phyloP scores from a whole-genome alignment of 64 coral and sea anemone genomes.

The Pocillopora verrucosa region DNA sequence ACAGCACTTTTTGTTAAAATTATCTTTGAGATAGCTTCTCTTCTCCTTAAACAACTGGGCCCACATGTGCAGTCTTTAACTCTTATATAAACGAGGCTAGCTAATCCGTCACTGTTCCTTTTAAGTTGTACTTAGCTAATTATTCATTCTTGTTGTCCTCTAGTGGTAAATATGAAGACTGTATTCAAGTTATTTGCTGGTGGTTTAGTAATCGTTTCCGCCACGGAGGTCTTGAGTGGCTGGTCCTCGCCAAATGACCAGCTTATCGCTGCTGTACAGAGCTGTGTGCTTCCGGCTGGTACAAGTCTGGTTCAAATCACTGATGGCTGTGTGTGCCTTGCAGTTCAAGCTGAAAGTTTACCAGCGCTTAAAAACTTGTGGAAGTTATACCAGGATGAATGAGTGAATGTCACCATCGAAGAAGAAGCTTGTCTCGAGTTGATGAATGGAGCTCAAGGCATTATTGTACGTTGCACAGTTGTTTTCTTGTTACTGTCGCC shows the following conservation, averaged over 20 bases:
- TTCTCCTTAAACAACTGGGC: too few species aligned
- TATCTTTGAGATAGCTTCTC: too few species aligned
- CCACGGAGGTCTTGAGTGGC: background rate
- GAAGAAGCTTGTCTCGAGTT: background rate
- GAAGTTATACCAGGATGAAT: background rate
- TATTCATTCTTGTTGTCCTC: background rate
- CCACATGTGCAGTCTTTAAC: too few species aligned
- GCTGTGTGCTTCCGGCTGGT: background rate
- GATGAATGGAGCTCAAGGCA: too few species aligned
- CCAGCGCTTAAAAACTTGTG: background rate
- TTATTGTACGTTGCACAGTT: too few species aligned
- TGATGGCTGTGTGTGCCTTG: background rate
- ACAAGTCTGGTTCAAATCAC: background rate
- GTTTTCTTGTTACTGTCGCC: too few species aligned
- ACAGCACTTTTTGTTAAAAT: too few species aligned
- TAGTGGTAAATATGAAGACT: background rate
- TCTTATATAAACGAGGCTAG: too few species aligned
- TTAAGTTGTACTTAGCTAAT: background rate
- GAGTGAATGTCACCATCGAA: background rate
- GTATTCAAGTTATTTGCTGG: background rate
- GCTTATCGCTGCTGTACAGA: background rate
- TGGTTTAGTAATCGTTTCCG: background rate
- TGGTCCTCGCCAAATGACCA: background rate
- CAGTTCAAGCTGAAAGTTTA: background rate
- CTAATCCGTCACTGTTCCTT: too few species aligned